Percentiles rank a stretch among this genome's conserved stretches.
These are phyloP conservation scores for Polypedilum vanderplanki DNA, from an alignment of 1,140 invertebrate genomes.

Conservation along the genomic window DNA sequence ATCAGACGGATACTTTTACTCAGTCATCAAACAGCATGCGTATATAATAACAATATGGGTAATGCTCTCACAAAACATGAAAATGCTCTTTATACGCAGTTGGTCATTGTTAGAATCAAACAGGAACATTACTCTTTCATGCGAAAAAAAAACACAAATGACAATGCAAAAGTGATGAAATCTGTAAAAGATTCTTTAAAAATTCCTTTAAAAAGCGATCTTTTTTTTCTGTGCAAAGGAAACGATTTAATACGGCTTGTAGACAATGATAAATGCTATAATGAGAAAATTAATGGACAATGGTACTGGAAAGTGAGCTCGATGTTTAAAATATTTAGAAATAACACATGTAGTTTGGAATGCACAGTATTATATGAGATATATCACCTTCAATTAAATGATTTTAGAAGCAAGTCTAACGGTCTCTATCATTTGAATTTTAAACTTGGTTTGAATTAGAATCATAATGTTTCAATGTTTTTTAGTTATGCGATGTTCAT, in stretches of 20 bases:
- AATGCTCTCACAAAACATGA: background rate
- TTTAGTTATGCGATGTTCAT: too few relatives aligned
- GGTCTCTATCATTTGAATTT: too few relatives aligned
- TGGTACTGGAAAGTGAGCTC: background rate
- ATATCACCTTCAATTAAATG: background rate
- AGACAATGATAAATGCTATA: background rate
- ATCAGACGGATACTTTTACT: background rate
- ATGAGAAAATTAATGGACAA: background rate
- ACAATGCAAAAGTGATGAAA: background rate
- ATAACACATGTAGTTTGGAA: background rate
- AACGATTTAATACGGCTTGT: background rate
- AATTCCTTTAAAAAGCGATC: background rate
- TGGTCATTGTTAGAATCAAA: background rate
- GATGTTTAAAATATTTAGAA: background rate
- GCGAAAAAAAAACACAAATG: background rate
- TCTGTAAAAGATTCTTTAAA: background rate
- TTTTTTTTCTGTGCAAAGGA: slow-evolving; percentile 1
- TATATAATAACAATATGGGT: background rate
- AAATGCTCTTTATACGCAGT: background rate
- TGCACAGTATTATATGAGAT: background rate
- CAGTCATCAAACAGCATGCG: background rate
- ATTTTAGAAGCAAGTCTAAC: background rate
- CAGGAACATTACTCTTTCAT: background rate
- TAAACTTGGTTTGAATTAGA: too few relatives aligned
- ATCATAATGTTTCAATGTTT: too few relatives aligned